Evolutionary conservation across 2,888 invertebrate genomes (phyloP).

Genomic region (Ectemnius continuus): DNA sequence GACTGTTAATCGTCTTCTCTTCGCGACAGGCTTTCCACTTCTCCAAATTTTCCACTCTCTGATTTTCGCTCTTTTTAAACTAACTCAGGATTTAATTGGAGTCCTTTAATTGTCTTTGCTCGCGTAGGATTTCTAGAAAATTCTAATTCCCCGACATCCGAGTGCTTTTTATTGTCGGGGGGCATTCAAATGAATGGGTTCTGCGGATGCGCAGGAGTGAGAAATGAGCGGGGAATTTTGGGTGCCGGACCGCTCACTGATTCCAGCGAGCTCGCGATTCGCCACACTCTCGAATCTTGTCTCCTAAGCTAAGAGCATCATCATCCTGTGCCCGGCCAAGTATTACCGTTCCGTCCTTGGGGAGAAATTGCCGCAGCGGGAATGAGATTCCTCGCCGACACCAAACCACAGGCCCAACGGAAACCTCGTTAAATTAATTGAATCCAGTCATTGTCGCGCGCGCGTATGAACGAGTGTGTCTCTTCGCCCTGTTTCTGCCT

Average conservation of each 20-base stretch:
- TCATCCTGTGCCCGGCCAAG: slow-evolving; percentile 40
- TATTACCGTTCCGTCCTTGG: slow-evolving; percentile 50
- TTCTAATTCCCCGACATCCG: no score
- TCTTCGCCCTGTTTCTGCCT: no score
- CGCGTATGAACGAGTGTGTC: no score
- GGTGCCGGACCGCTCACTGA: no score
- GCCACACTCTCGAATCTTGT: slow-evolving; percentile 54
- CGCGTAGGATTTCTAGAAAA: no score
- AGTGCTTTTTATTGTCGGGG: no score
- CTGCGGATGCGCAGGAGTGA: no score
- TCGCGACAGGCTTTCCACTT: background rate
- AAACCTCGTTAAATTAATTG: slow-evolving; percentile 19
- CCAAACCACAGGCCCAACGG: background rate
- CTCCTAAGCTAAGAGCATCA: slow-evolving; percentile 29
- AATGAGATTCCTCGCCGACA: slow-evolving; percentile 13
- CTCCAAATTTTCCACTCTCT: background rate
- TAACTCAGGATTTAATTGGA: no score
- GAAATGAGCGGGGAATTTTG: no score
- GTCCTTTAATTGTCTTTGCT: no score
- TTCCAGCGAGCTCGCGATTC: slow-evolving; percentile 37
- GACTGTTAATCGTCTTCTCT: slow-evolving; percentile 35
- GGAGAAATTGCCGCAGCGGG: slow-evolving; percentile 42
- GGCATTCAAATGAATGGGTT: no score
- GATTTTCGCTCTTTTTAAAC: no score
- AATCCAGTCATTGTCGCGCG: background rate